Base-by-base conservation (phyloP, 2,797 vertebrate genomes). In the Triplophysa bombifrons region DNA sequence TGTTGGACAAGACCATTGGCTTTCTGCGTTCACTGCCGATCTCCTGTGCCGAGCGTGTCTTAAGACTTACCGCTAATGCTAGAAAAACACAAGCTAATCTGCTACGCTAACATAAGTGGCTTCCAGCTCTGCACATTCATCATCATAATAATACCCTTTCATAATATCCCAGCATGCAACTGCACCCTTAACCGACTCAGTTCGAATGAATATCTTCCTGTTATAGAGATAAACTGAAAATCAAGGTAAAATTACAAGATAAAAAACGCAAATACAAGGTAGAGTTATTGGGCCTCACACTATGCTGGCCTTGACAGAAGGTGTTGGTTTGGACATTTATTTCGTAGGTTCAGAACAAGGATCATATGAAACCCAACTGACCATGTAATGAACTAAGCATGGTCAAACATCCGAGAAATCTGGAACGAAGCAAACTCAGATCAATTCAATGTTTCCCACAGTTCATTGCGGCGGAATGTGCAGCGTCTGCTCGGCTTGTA, bases 391-490 rank as follows among this genome's bases (percentile, higher is more conserved):
- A 76, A 30, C 66, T 68, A 68, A 19, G 56, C 25, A n/a, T 65
- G 81, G 65, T 85, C 84, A 74, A 74, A 89, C 66, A 77, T 83
- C 65, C 2, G 84, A 84, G 84, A 38, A 87, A 76, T 79, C 12
- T 46, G 56, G 44, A 50, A 20, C 17, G 34, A 50, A 81, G 67
- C 76, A 82, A 88, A 86, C 76, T 25, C 6, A 3, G 73, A 80
- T 83, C 74, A 60, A 65, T 83, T 84, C 84, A 84, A 86, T 82
- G 65, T 76, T 86, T 86, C 82, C 88, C 86, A 76, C 82, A 87
- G 75, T 71, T 84, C 69, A 72, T 71, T 48, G 80, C 84, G 75
- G 74, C 80, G n/a, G 83, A 79, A 86, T 87, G 85, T 86, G 41
- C 41, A 76, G 84, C 12, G 86, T 88, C 87, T 87, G 85, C 84